These are phyloP conservation scores for Dolomedes plantarius DNA, from an alignment of 2,888 invertebrate species.

Conservation along the genomic window DNA sequence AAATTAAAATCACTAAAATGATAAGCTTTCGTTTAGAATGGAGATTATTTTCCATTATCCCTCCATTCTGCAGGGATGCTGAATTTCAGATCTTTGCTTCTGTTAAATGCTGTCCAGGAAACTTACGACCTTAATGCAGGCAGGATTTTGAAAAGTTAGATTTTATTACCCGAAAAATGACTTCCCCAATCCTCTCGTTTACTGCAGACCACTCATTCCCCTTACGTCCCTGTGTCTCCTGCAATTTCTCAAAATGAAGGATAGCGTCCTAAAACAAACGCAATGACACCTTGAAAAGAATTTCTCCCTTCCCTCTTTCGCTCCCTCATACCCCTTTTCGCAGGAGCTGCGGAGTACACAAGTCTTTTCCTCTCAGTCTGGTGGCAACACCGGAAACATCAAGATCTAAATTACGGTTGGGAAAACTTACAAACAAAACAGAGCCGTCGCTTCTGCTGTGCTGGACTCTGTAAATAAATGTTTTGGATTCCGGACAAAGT, in stretches of 20 bases:
- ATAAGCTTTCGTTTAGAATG: no score
- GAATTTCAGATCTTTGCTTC: no score
- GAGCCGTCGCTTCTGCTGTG: slow-evolving; percentile 44
- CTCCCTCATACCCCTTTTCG: not conserved
- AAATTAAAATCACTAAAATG: no score
- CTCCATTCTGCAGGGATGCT: no score
- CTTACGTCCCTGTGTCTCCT: slow-evolving; percentile 41
- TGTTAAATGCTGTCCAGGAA: not conserved
- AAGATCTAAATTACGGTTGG: slow-evolving; percentile 60
- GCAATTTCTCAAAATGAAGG: slow-evolving; percentile 30
- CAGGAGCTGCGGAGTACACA: slow-evolving; percentile 60
- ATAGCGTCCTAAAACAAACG: slow-evolving; percentile 57
- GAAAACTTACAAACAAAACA: slow-evolving; percentile 55
- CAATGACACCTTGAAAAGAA: slow-evolving; percentile 50
- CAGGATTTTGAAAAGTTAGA: not conserved
- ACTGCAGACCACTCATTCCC: slow-evolving; percentile 10
- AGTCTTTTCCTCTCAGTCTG: slow-evolving; percentile 24
- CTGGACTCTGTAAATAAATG: slow-evolving; percentile 68
- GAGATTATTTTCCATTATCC: no score
- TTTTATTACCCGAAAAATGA: slow-evolving; percentile 11
- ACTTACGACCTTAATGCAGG: not conserved
- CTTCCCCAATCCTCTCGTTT: not conserved
- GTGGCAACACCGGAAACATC: slow-evolving; percentile 59
- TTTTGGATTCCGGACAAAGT: slow-evolving; percentile 35
- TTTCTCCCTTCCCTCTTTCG: not conserved